Conservation (phyloP, 2,113 vertebrate genomes). For the Isurus oxyrinchus region DNA sequence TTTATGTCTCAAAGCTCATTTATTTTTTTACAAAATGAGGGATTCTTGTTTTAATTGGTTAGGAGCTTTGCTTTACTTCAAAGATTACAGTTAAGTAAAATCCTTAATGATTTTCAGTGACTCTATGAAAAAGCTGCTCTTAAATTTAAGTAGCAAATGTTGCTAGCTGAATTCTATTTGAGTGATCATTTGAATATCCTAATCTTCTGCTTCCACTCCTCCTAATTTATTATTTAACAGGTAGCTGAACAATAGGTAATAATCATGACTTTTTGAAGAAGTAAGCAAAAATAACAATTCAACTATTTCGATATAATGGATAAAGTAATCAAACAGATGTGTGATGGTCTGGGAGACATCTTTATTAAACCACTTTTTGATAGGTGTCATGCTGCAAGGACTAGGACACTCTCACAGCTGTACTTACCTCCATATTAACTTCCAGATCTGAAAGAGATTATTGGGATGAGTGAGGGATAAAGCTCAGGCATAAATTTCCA, state of each 20-base stretch:
- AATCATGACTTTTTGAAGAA: constrained; percentile 1
- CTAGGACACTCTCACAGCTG: neutral
- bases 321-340: neutral
- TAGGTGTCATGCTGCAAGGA: neutral
- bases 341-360: neutral
- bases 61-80: neutral
- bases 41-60: neutral
- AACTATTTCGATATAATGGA: neutral
- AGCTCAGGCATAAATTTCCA: neutral
- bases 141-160: neutral
- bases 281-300: neutral
- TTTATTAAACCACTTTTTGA: neutral
- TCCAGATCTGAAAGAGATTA: neutral
- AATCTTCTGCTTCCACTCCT: neutral
- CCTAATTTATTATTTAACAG: constrained; percentile 15
- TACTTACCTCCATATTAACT: neutral
- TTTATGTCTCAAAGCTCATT: constrained; percentile 17
- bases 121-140: constrained; percentile 7
- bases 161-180: constrained; percentile 11
- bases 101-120: constrained; percentile 17
- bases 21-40: neutral
- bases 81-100: constrained; percentile 9
- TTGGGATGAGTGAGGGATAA: neutral
- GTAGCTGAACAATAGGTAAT: neutral
- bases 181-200: neutral